Evolutionary conservation across 2,797 vertebrate species (phyloP), one percentile per base, ranked within the genome.

Genomic region (Hemitrygon akajei): DNA sequence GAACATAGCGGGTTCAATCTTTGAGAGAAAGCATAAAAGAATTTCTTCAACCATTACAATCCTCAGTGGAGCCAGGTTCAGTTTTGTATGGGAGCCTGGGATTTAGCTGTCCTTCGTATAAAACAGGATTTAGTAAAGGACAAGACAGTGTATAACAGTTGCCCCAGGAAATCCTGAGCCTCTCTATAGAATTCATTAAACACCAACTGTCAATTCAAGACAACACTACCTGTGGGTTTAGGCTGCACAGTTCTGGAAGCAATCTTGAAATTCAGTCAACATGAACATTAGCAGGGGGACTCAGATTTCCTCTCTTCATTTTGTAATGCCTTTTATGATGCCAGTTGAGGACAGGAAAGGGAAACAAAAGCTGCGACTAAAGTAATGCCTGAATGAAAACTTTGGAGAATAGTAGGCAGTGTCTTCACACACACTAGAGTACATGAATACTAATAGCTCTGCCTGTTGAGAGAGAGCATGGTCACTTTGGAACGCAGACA

Each of bases 331-430:
- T 34, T 27, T n/a, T 89, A 66, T 89, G 16, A 89, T 37, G 60
- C 7, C n/a, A 89, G n/a, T 18, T 66, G 60, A 89, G 60, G 18
- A 66, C 30, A 63, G 84, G 6, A 25, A 16, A 60, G 3, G 27
- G 84, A 18, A 89, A 60, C 30, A 60, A 60, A 89, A 30, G n/a
- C 7, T 20, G 11, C 60, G 18, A 66, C 86, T 2, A 66, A 89
- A 89, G 2, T 89, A 66, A 89, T 89, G 30, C 60, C n/a, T 66
- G 86, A 89, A n/a, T 66, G 86, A 66, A 63, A 89, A 66, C 86
- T 6, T 89, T 89, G 60, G n/a, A 34, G 86, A n/a, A 34, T 34
- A 20, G 12, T 66, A 20, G 22, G n/a, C 58, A 87, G 14, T 87
- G 84, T 14, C 58, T 87, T 87, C n/a, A 89, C 16, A 22, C 30